Evolutionary conservation across 2,797 vertebrate genomes (phyloP).

Genomic region (Bradypus variegatus): DNA sequence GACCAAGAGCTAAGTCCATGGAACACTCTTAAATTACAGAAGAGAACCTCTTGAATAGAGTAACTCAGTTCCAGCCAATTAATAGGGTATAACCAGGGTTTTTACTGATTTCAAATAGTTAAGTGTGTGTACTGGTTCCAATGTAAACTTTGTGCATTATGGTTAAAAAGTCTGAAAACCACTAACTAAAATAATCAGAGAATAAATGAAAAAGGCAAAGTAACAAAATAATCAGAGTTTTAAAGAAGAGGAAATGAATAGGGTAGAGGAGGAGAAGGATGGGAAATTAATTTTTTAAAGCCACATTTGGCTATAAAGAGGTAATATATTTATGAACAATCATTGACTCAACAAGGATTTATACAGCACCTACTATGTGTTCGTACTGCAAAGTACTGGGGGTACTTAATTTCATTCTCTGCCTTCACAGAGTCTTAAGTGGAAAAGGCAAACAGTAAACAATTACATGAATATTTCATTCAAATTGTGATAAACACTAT

Average conservation of each 20-base stretch:
- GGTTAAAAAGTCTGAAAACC: slow-evolving; percentile 27
- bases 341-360: no score
- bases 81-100: background rate
- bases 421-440: background rate
- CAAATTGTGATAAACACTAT: background rate
- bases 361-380: background rate
- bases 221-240: no score
- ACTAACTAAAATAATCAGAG: slow-evolving; percentile 9
- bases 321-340: no score
- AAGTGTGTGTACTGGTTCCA: background rate
- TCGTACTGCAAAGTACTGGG: background rate
- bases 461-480: background rate
- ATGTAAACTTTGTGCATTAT: background rate
- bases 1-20: background rate
- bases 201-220: background rate
- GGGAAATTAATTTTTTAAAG: no score
- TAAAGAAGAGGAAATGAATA: no score
- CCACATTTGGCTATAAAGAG: no score
- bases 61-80: background rate
- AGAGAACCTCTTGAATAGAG: background rate
- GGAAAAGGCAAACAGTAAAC: background rate
- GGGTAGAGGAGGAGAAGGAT: no score
- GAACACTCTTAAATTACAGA: background rate
- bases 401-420: background rate
- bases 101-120: background rate